Conservation (phyloP, 1,140 invertebrate species). For the Hyles euphorbiae region DNA sequence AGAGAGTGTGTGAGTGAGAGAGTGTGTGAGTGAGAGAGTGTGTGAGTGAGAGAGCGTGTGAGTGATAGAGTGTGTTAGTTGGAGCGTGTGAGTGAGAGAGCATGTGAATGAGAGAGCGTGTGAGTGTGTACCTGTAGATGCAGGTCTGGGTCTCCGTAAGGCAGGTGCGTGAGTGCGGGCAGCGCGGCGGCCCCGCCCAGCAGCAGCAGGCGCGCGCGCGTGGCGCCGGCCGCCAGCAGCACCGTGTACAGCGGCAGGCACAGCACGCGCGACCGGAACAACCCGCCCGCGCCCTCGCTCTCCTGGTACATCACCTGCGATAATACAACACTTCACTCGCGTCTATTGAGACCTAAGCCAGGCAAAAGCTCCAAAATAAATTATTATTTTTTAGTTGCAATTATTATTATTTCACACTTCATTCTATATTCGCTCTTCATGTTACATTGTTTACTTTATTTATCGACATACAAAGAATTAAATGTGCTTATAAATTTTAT, state of each 20-base stretch:
- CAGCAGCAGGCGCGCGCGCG: constrained; percentile 82
- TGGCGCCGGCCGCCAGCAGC: constrained; percentile 84
- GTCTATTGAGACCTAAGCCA: neutral
- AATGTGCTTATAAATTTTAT: too few relatives aligned
- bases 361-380: too few relatives aligned
- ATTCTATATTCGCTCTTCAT: neutral
- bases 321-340: neutral
- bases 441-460: too few relatives aligned
- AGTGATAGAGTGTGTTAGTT: too few relatives aligned
- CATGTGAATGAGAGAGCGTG: constrained; percentile 3
- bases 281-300: constrained; percentile 21
- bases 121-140: constrained; percentile 27
- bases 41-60: too few relatives aligned
- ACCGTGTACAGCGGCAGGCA: constrained; percentile 91
- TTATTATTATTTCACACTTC: neutral
- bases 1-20: too few relatives aligned
- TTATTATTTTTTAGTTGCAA: neutral
- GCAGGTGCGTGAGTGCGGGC: constrained; percentile 51
- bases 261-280: constrained; percentile 79
- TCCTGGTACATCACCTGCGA: constrained; percentile 51
- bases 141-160: constrained; percentile 33
- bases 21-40: too few relatives aligned
- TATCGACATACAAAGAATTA: too few relatives aligned
- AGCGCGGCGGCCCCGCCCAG: constrained; percentile 82
- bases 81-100: too few relatives aligned